These are phyloP conservation scores for Eutolmus rufibarbis DNA, from an alignment of 2,888 invertebrate genomes.

Conservation along the genomic window DNA sequence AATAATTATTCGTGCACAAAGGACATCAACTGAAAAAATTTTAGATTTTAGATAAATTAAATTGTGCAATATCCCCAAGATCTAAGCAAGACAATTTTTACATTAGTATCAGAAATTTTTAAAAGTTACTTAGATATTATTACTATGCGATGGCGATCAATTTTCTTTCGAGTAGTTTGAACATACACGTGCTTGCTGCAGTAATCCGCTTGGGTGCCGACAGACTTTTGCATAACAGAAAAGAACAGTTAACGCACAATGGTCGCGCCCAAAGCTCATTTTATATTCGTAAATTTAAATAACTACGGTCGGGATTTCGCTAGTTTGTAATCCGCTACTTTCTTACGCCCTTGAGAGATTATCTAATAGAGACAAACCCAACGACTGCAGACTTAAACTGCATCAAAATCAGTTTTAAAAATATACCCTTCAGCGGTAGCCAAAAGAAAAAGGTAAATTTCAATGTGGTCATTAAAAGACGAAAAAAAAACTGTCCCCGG, in stretches of 20 bases:
- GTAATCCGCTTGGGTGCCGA: background rate
- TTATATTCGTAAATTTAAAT: background rate
- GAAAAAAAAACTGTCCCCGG: too few species aligned
- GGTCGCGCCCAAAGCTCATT: background rate
- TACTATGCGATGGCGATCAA: background rate
- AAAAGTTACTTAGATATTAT: background rate
- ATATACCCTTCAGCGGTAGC: too few species aligned
- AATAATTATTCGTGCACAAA: background rate
- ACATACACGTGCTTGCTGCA: background rate
- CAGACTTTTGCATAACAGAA: background rate
- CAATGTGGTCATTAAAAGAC: too few species aligned
- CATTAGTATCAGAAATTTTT: background rate
- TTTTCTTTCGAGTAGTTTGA: background rate
- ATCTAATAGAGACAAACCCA: background rate
- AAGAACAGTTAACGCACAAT: background rate
- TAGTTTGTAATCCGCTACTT: background rate
- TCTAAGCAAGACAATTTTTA: background rate
- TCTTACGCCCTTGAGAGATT: background rate
- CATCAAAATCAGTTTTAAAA: background rate
- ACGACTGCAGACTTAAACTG: background rate
- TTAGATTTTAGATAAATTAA: background rate
- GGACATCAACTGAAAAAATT: too few species aligned
- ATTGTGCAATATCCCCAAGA: background rate
- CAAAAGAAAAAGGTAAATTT: too few species aligned
- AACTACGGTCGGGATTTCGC: background rate